Evolutionary conservation across 2,888 invertebrate genomes (phyloP), one percentile per base, ranked within the genome.

Genomic region (Ferdinandea cuprea): DNA sequence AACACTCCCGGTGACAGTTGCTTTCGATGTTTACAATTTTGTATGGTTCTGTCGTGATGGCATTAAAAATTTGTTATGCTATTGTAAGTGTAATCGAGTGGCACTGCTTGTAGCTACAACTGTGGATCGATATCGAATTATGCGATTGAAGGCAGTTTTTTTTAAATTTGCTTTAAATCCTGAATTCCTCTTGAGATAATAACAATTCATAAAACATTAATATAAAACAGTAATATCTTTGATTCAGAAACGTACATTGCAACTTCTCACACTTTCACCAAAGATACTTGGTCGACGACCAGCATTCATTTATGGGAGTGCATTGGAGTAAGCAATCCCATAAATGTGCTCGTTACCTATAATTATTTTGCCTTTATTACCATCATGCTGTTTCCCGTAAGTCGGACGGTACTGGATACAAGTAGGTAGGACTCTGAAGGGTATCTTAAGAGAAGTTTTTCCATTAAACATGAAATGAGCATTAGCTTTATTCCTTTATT

Each of bases 61-160:
- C 88, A 89, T 90, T 89, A 88, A 88, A n/a, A 88, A 88, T 89
- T 89, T 89, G 87, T 86, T 86, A 87, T 88, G 88, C 89, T 88
- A 87, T 87, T 48, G 37, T 52, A 44, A 21, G 30, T 58, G 30
- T 32, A 63, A 63, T 35, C 35, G 40, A 19, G 30, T 30, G 56
- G 3, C 32, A 30, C 8, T 11, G 42, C 37, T 44, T 46, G 35
- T 56, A 44, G 40, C 28, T 40, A 11, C 5, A 48, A 15, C 28
- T 48, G 25, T 32, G 28, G 42, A 50, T 61, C 58, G 58, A 69
- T 69, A 40, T 28, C 17, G 17, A 46, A 37, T 35, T 50, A 21
- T 50, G 50, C 13, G 13, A 4, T 9, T 32, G 13, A 37, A 37
- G 1, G 44, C 11, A 35, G 15, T 19, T 9, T n/a, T 30, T 40